Base-by-base conservation (phyloP, 2,888 invertebrate species). In the Serrognathus titanus region DNA sequence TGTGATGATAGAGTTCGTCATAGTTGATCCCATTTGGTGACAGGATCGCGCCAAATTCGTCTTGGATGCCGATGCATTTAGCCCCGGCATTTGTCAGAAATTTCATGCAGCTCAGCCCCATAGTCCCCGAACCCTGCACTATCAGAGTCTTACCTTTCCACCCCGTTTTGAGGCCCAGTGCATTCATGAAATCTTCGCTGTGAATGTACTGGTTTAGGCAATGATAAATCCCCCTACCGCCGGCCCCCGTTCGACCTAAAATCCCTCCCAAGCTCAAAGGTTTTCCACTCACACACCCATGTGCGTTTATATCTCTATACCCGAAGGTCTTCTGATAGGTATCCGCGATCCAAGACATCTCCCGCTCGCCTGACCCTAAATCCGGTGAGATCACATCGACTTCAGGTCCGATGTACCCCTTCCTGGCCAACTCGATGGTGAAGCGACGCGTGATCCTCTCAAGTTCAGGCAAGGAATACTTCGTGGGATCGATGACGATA, bases 261-360 rank as follows among this genome's bases (percentile, higher is more conserved):
- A 94, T 92, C 63, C 92, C 92, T 60, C 92, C 93, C 71, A 90
- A 84, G 71, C 91, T 89, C 70, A 94, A 90, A 36, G 93, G 92
- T 76, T 94, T 94, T 55, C 94, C 93, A 20, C 94, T 94, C 53
- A 94, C 90, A 72, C 90, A 90, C n/a, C 90, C 92, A 64, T 86
- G 82, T n/a, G 90, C 87, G 77, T 92, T 90, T 63, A 92, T 80
- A 72, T 92, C 89, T 61, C 80, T 77, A 71, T 86, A 84, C 1
- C 89, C 64, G 35, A 65, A 56, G 5, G 91, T 90, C 75, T 89
- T 88, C 58, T 87, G 81, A 70, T 89, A 92, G 5, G 90, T 90
- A 70, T 92, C 90, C 12, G 90, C 88, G 65, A 91, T 86, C 90
- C 90, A 92, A 37, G 88, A 85, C 88, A 88, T 88, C 75, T 90